Conservation (phyloP, 2,797 vertebrate genomes). For the Helicolenus hilgendorfi region DNA sequence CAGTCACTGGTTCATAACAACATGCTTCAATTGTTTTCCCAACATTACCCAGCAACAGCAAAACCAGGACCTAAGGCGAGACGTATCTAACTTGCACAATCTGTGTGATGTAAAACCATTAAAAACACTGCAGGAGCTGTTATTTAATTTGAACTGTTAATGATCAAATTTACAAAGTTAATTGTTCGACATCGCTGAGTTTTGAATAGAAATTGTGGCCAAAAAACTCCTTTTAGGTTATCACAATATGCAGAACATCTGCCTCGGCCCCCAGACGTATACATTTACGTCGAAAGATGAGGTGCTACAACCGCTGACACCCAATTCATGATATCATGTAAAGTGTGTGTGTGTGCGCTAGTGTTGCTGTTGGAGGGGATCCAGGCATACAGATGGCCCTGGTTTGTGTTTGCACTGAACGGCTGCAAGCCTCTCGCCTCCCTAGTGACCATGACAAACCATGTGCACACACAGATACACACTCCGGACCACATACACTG, state of each 20-base stretch:
- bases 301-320: slow-evolving; percentile 79
- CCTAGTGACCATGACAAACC: slow-evolving; percentile 79
- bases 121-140: slow-evolving; percentile 15
- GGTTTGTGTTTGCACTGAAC: slow-evolving; percentile 86
- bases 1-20: slow-evolving; percentile 79
- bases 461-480: slow-evolving; percentile 10
- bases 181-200: slow-evolving; percentile 10
- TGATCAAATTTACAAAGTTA: slow-evolving; percentile 10
- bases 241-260: slow-evolving; percentile 65
- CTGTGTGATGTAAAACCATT: slow-evolving; percentile 33
- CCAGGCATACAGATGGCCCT: slow-evolving; percentile 87
- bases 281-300: slow-evolving; percentile 75
- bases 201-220: slow-evolving; percentile 11
- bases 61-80: slow-evolving; percentile 47
- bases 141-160: neutral
- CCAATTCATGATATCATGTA: slow-evolving; percentile 78
- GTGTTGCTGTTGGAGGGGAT: slow-evolving; percentile 85
- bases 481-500: neutral
- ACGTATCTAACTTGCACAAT: slow-evolving; percentile 25
- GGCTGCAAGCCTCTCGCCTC: slow-evolving; percentile 80
- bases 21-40: slow-evolving; percentile 73
- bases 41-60: slow-evolving; percentile 68
- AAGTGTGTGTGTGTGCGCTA: slow-evolving; percentile 51
- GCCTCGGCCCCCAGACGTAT: slow-evolving; percentile 50
- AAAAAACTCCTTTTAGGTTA: slow-evolving; percentile 35